A percentile compares a stretch with the other conserved stretches of the same genome.
These are phyloP conservation scores for Coelopa pilipes DNA, from an alignment of 2,888 invertebrate genomes.

Conservation along the genomic window DNA sequence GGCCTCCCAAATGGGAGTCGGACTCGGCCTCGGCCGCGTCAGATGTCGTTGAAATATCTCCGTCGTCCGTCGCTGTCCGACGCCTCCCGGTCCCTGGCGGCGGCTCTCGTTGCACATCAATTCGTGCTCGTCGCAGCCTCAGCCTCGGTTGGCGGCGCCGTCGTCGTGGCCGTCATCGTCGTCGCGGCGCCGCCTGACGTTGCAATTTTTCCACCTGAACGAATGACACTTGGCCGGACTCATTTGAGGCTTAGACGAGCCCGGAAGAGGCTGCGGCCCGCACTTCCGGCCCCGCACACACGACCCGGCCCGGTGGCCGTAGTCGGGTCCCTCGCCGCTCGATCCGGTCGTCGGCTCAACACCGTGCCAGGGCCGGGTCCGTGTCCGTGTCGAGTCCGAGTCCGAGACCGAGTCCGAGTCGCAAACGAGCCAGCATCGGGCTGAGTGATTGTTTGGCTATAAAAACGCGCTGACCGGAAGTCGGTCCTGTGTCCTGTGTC, in stretches of 20 bases:
- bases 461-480: conserved; percentile 12
- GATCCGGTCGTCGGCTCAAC: background rate
- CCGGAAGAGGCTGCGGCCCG: background rate
- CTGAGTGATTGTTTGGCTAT: conserved; percentile 28
- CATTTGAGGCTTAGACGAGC: conserved; percentile 40
- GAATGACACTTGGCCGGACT: conserved; percentile 48
- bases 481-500: conserved; percentile 1
- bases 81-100: conserved; percentile 5
- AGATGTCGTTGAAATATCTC: too few species aligned
- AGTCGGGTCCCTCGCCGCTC: too few species aligned
- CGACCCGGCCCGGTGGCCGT: too few species aligned
- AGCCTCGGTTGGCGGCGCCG: background rate
- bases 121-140: background rate
- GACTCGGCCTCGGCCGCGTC: too few species aligned
- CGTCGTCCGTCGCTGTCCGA: background rate
- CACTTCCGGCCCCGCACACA: background rate
- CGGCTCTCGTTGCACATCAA: conserved; percentile 16
- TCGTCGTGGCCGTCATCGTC: background rate
- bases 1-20: too few species aligned
- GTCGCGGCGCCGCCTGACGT: conserved; percentile 52
- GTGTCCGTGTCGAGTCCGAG: too few species aligned
- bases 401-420: background rate
- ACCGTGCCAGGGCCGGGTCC: background rate
- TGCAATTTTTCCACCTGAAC: conserved; percentile 61
- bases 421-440: conserved; percentile 13